phyloP scores from a whole-genome alignment of 2,797 vertebrate species.

The Falco cherrug region DNA sequence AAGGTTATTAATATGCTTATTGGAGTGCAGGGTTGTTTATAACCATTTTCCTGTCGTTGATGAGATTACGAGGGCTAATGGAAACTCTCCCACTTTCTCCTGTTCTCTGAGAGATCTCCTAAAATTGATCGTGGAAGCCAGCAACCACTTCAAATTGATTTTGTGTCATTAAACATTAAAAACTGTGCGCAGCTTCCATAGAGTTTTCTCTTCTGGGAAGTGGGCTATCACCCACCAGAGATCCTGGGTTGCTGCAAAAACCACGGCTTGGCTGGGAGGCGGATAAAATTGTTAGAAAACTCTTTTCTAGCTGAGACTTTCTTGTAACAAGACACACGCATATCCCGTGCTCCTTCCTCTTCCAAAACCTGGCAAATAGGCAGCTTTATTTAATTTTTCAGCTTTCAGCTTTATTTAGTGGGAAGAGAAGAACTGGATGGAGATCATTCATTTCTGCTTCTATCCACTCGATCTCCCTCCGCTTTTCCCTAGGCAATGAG shows the following conservation, averaged over 20 bases:
- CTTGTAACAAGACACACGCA: neutral
- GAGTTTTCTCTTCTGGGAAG: neutral
- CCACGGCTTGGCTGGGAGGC: neutral
- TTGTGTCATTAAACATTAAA: slow-evolving; percentile 46
- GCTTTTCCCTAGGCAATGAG: neutral
- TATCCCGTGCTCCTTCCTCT: neutral
- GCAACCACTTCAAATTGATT: slow-evolving; percentile 28
- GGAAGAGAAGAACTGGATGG: neutral
- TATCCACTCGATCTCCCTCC: neutral
- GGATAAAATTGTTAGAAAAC: neutral
- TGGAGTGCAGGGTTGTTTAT: slow-evolving; percentile 4
- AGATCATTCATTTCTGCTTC: neutral
- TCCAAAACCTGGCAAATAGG: neutral
- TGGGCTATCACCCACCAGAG: neutral
- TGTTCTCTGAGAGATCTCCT: neutral
- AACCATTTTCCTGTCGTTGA: neutral
- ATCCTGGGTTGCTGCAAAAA: neutral
- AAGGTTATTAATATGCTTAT: slow-evolving; percentile 1
- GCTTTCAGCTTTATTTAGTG: neutral
- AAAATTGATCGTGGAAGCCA: slow-evolving; percentile 29
- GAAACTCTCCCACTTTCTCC: slow-evolving; percentile 32
- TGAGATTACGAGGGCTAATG: slow-evolving; percentile 50
- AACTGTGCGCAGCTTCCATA: accelerated
- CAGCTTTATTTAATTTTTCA: neutral
- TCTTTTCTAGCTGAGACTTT: neutral